phyloP scores from a whole-genome alignment of 2,888 invertebrate species.

The Callosobruchus maculatus region DNA sequence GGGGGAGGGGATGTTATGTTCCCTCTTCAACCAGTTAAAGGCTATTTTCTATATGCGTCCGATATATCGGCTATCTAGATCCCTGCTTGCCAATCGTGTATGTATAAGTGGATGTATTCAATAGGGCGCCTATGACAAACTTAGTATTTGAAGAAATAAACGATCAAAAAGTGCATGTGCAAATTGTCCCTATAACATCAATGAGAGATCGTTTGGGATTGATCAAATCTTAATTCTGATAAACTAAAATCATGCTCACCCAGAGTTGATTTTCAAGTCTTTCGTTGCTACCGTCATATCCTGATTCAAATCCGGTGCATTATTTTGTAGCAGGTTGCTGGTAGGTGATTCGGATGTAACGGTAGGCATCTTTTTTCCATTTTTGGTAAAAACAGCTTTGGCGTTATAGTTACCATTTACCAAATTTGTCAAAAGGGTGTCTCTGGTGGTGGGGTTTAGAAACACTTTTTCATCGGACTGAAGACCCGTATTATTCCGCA shows the following conservation, averaged over 20 bases:
- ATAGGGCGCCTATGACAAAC: too few relatives aligned
- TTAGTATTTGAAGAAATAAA: too few relatives aligned
- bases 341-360: conserved; percentile 4
- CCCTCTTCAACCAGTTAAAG: too few relatives aligned
- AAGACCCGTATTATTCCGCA: conserved; percentile 13
- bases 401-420: conserved; percentile 38
- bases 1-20: too few relatives aligned
- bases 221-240: neutral
- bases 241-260: conserved; percentile 13
- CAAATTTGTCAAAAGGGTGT: conserved; percentile 41
- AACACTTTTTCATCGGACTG: conserved; percentile 33
- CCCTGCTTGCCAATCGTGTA: too few relatives aligned
- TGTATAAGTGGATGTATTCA: neutral
- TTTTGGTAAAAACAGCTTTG: conserved; percentile 25
- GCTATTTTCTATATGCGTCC: too few relatives aligned
- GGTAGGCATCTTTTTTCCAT: conserved; percentile 12
- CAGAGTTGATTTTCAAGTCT: conserved; percentile 20
- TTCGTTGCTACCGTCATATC: conserved; percentile 28
- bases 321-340: conserved; percentile 3
- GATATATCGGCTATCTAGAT: too few relatives aligned
- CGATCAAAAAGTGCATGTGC: too few relatives aligned
- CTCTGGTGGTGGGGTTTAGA: conserved; percentile 39
- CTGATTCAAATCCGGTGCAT: conserved; percentile 3
- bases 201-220: neutral
- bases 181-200: neutral